Percentiles rank a stretch among this genome's conserved stretches.
phyloP scores from a whole-genome alignment of 1,140 invertebrate genomes.

The Drosophila yakuba region DNA sequence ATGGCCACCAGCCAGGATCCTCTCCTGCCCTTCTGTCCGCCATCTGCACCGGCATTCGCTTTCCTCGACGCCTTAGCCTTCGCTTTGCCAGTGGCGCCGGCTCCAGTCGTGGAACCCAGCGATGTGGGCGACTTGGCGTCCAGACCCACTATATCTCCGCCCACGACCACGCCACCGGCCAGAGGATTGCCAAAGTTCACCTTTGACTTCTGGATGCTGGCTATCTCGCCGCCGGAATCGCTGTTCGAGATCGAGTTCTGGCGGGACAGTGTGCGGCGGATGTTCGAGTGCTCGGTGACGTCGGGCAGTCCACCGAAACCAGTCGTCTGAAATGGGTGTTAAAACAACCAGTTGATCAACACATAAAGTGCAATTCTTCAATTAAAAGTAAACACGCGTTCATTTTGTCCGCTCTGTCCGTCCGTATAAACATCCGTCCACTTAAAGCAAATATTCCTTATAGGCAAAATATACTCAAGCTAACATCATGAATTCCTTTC shows the following conservation, averaged over 20 bases:
- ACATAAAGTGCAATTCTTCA: too few species aligned
- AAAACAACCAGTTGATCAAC: not conserved
- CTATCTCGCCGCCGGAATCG: constrained; percentile 77
- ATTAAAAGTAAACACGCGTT: too few species aligned
- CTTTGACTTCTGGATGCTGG: constrained; percentile 81
- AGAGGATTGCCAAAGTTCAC: constrained; percentile 70
- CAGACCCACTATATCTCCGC: constrained; percentile 63
- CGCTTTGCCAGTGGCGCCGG: constrained; percentile 41
- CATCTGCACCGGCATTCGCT: constrained; percentile 27
- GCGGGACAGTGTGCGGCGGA: constrained; percentile 79
- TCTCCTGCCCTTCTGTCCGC: constrained; percentile 61
- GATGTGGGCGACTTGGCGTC: constrained; percentile 70
- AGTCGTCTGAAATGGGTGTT: constrained; percentile 66
- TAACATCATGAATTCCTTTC: too few species aligned
- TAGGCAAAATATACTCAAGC: too few species aligned
- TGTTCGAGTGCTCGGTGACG: constrained; percentile 84
- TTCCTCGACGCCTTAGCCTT: constrained; percentile 58
- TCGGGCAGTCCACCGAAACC: constrained; percentile 83
- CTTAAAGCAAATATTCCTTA: too few species aligned
- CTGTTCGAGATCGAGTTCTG: constrained; percentile 84
- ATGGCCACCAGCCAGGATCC: constrained; percentile 73
- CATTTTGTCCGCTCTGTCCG: too few species aligned
- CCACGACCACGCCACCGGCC: constrained; percentile 60
- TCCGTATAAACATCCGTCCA: too few species aligned
- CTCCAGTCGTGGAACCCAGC: constrained; percentile 40